A percentile compares a stretch with the other conserved stretches of the same genome.
Conservation (phyloP, 1,140 invertebrate species). For the Gryllus bimaculatus region DNA sequence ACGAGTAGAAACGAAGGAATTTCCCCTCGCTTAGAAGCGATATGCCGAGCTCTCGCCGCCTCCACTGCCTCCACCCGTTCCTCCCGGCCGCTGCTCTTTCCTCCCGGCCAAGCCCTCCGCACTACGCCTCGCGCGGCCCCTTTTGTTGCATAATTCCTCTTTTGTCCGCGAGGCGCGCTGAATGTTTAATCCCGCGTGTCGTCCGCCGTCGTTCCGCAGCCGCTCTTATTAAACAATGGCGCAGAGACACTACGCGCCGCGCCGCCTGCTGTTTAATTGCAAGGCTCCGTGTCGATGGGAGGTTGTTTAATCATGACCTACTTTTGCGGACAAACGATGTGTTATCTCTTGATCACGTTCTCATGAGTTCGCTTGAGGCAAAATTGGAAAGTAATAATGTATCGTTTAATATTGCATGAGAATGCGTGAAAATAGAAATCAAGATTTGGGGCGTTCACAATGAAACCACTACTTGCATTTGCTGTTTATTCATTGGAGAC, state of each 20-base stretch:
- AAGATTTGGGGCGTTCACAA: too few species aligned
- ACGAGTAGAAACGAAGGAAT: too few species aligned
- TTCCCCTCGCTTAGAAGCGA: neutral
- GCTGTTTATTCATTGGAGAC: too few species aligned
- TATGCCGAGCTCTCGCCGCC: neutral
- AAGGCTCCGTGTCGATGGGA: neutral
- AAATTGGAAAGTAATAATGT: too few species aligned
- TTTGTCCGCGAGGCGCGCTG: neutral
- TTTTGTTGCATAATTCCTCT: conserved; percentile 1
- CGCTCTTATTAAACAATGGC: neutral
- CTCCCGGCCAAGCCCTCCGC: neutral
- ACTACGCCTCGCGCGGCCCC: neutral
- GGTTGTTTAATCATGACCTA: neutral
- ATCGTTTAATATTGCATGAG: too few species aligned
- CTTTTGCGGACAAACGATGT: too few species aligned
- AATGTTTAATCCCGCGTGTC: conserved; percentile 3
- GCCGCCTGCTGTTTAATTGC: neutral
- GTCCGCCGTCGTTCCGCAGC: neutral
- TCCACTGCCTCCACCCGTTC: neutral
- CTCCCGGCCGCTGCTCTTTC: neutral
- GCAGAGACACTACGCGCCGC: neutral
- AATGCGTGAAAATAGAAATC: too few species aligned
- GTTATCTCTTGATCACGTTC: too few species aligned
- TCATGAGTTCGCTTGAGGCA: too few species aligned
- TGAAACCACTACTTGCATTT: too few species aligned